Base-by-base conservation (phyloP, 2,113 vertebrate genomes). In the Nettapus auritus region DNA sequence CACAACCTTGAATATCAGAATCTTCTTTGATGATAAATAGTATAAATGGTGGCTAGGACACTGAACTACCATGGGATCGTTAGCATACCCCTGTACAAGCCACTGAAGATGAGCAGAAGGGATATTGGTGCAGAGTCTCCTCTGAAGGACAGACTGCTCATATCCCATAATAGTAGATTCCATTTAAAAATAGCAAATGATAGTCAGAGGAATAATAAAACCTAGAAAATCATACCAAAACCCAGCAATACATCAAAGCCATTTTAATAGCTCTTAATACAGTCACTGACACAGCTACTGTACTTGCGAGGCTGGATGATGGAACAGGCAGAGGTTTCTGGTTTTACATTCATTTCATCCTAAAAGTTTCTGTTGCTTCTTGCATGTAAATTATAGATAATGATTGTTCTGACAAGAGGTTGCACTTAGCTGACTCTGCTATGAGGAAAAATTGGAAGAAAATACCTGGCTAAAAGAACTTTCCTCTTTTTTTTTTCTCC, bases 161-260 rank as follows among this genome's bases (percentile, higher is more conserved):
- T 81, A 86, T 82, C 90, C 93, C 90, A 91, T 93, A 94, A 95
- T 23, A 93, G 86, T 60, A 87, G 67, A 66, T 73, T 62, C 64
- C 81, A 63, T 92, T 96, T 95, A 55, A 96, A 97, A 97, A 95
- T 40, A 95, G 90, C 73, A 56, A 95, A 96, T 92, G 91, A 80
- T 29, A 93, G 95, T 82, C 96, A 94, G 96, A 95, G 93, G 95
- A 96, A 96, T 95, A 90, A 97, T 97, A 97, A 95, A 96, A 94
- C 66, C 73, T 67, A 57, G 84, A 81, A 93, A 95, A 96, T 93
- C 91, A 71, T 70, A 93, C 88, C 79, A 85, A 95, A 93, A 12
- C 42, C 74, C 90, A 87, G 91, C 80, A 69, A 89, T 92, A 93
- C 88, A 96, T 97, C 94, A 96, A 94, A 97, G 96, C 64, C 86